Percentiles rank a stretch among this genome's conserved stretches.
Evolutionary conservation across 2,113 vertebrate species (phyloP).

Genomic region (Romanogobio albipinnatus): DNA sequence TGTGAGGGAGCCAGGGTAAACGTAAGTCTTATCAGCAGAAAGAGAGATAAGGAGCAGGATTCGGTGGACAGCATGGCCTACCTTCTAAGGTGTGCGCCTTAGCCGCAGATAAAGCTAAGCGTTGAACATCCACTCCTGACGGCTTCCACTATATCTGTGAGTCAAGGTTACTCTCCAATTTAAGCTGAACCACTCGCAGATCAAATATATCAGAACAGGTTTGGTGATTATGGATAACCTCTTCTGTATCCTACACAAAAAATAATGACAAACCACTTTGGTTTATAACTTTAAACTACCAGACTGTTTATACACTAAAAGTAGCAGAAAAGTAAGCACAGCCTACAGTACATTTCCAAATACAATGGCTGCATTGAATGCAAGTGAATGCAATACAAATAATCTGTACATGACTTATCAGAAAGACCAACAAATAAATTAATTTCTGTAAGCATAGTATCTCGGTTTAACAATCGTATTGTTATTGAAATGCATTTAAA

Average conservation of each 20-base stretch:
- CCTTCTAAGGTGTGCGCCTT: slow-evolving; percentile 25
- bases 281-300: background rate
- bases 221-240: slow-evolving; percentile 7
- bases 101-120: slow-evolving; percentile 32
- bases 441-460: background rate
- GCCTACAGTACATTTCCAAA: background rate
- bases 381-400: background rate
- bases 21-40: slow-evolving; percentile 50
- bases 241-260: background rate
- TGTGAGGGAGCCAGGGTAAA: slow-evolving; percentile 45
- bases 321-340: background rate
- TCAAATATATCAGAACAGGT: slow-evolving; percentile 23
- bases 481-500: slow-evolving; percentile 1
- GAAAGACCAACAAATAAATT: no score
- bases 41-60: slow-evolving; percentile 48
- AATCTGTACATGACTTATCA: background rate
- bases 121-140: slow-evolving; percentile 37
- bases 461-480: background rate
- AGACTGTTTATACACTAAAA: background rate
- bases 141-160: slow-evolving; percentile 27
- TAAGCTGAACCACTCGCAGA: slow-evolving; percentile 20
- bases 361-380: background rate
- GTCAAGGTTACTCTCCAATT: slow-evolving; percentile 41
- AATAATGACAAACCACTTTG: background rate
- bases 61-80: slow-evolving; percentile 44